Percentiles rank a stretch among this genome's conserved stretches.
Evolutionary conservation across 2,888 invertebrate genomes (phyloP).

Genomic region (Eupeodes latifasciatus): DNA sequence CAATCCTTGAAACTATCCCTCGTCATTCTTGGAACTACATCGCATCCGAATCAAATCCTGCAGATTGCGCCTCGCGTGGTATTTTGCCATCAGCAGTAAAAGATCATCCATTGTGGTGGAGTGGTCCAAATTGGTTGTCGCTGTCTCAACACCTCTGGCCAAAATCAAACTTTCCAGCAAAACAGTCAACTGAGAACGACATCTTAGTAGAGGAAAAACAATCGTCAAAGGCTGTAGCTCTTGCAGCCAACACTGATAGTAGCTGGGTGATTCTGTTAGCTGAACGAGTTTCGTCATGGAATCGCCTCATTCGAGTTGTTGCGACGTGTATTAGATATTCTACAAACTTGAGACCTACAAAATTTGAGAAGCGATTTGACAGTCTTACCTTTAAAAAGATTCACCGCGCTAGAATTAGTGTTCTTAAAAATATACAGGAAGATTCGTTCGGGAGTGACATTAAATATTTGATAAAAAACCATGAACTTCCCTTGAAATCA

Average conservation of each 20-base stretch:
- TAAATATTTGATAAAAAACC: not conserved
- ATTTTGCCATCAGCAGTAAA: slow-evolving; percentile 43
- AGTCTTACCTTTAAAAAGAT: not conserved
- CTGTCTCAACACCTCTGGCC: slow-evolving; percentile 8
- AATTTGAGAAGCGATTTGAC: not conserved
- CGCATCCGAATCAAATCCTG: slow-evolving; percentile 64
- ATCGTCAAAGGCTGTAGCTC: not conserved
- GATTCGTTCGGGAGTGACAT: slow-evolving; percentile 5
- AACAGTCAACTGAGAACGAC: not conserved
- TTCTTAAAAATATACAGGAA: not conserved
- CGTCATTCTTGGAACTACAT: slow-evolving; percentile 67
- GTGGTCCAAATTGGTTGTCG: slow-evolving; percentile 56
- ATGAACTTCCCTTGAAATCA: not conserved
- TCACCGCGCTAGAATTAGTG: not conserved
- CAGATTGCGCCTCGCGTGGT: slow-evolving; percentile 75
- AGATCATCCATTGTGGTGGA: slow-evolving; percentile 66
- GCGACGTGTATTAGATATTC: not conserved
- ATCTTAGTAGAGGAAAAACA: not conserved
- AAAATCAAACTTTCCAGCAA: not conserved
- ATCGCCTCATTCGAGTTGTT: not conserved
- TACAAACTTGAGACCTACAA: not conserved
- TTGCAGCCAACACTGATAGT: no score
- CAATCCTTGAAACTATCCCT: slow-evolving; percentile 54
- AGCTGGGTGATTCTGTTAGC: no score
- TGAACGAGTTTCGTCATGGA: no score